Evolutionary conservation across 2,888 invertebrate genomes (phyloP).

Genomic region (Pinctada fucata): DNA sequence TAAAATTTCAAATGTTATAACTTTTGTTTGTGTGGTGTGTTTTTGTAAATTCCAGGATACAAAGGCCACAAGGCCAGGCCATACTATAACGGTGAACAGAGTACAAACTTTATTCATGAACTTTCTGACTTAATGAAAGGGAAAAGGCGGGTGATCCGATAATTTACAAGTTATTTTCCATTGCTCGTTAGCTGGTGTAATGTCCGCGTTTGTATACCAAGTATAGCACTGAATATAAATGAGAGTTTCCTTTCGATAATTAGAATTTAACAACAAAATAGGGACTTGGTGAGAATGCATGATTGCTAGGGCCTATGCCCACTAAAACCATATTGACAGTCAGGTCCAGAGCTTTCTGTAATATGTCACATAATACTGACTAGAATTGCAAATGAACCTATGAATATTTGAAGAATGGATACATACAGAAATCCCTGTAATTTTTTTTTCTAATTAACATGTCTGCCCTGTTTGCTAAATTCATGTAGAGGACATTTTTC

Average conservation of each 20-base stretch:
- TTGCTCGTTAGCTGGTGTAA: neutral
- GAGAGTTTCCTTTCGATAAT: neutral
- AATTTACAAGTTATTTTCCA: neutral
- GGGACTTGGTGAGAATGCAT: neutral
- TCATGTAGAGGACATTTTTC: neutral
- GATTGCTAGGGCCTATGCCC: neutral
- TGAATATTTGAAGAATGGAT: neutral
- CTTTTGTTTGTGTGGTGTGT: too few species aligned
- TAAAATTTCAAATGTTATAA: too few species aligned
- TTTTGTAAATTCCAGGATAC: too few species aligned
- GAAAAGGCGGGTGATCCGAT: too few species aligned
- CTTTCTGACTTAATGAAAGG: too few species aligned
- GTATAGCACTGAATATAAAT: conserved; percentile 1
- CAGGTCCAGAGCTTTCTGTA: neutral
- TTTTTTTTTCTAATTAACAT: too few species aligned
- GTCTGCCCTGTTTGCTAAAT: too few species aligned
- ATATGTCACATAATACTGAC: neutral
- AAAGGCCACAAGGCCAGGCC: too few species aligned
- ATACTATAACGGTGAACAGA: too few species aligned
- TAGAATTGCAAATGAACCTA: neutral
- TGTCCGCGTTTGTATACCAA: neutral
- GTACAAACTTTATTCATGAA: too few species aligned
- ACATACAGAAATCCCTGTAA: too few species aligned
- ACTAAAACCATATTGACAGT: neutral
- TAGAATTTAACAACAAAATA: conserved; percentile 3